These are phyloP conservation scores for Triops longicaudatus DNA, from an alignment of 1,140 invertebrate genomes.

Conservation along the genomic window DNA sequence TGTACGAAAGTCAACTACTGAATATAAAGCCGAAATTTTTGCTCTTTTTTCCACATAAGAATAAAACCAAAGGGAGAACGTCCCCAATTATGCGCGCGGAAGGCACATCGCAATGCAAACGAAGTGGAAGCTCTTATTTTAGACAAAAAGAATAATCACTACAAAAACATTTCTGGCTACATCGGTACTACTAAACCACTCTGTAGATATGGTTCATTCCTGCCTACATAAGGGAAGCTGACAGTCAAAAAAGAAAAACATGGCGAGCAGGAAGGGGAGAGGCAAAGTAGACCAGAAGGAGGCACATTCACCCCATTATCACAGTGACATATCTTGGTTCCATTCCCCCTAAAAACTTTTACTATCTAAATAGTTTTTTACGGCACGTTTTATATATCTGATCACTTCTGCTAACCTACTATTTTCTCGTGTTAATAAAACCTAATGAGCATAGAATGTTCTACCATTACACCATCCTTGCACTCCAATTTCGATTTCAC, in stretches of 20 bases:
- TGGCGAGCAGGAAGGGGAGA: not conserved
- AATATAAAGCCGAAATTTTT: not conserved
- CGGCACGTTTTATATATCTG: not conserved
- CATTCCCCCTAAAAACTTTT: not conserved
- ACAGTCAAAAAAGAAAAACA: not conserved
- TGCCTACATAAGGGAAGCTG: not conserved
- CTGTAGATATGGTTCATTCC: too few species aligned
- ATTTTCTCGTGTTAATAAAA: not conserved
- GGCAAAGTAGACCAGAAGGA: slow-evolving; percentile 8
- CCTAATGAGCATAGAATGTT: slow-evolving; percentile 6
- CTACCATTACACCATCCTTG: not conserved
- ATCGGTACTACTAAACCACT: too few species aligned
- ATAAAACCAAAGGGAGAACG: not conserved
- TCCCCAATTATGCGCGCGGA: not conserved
- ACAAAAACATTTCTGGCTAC: not conserved
- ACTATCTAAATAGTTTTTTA: not conserved
- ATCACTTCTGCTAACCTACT: not conserved
- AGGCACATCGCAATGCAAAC: not conserved
- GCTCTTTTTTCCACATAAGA: not conserved
- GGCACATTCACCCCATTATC: slow-evolving; percentile 14
- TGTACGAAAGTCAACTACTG: not conserved
- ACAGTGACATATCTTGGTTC: slow-evolving; percentile 15
- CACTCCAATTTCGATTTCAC: not conserved
- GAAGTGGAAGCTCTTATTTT: not conserved
- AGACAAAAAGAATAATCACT: not conserved